These are phyloP conservation scores for Meta bourneti DNA, from an alignment of 2,888 invertebrate genomes.

Conservation along the genomic window DNA sequence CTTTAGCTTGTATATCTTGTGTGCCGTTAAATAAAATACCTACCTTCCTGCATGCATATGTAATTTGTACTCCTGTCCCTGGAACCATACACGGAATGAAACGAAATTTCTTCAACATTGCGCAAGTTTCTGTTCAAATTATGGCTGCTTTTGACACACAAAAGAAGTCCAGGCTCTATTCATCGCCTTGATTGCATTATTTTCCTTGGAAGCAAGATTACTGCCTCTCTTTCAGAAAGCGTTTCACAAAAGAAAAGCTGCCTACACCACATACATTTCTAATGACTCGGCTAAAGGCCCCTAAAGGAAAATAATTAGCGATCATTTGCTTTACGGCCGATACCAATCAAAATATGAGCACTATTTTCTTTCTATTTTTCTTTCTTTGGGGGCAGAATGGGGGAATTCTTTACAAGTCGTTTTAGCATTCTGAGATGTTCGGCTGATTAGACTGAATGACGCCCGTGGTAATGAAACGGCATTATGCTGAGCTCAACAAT, in stretches of 20 bases:
- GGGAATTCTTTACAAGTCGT: neutral
- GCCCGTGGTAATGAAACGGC: conserved; percentile 47
- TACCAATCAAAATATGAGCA: conserved; percentile 53
- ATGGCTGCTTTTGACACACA: conserved; percentile 25
- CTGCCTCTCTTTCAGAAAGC: conserved; percentile 29
- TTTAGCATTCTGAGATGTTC: neutral
- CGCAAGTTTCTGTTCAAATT: neutral
- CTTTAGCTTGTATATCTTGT: too few species aligned
- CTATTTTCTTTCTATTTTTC: conserved; percentile 16
- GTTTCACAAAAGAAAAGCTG: conserved; percentile 5
- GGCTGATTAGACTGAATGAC: conserved; percentile 5
- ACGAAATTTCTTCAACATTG: neutral
- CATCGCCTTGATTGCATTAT: conserved; percentile 5
- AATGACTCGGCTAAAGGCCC: conserved; percentile 70
- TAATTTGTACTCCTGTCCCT: neutral
- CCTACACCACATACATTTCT: conserved; percentile 36
- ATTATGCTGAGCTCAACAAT: conserved; percentile 36
- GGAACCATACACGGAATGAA: too few species aligned
- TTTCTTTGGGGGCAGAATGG: neutral
- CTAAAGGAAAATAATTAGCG: conserved; percentile 73
- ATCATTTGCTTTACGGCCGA: conserved; percentile 59
- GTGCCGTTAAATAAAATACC: too few species aligned
- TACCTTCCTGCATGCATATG: neutral
- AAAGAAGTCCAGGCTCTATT: conserved; percentile 16
- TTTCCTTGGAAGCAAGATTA: neutral